These are phyloP conservation scores for Chromis chromis DNA, from an alignment of 2,797 vertebrate species.

Conservation along the genomic window DNA sequence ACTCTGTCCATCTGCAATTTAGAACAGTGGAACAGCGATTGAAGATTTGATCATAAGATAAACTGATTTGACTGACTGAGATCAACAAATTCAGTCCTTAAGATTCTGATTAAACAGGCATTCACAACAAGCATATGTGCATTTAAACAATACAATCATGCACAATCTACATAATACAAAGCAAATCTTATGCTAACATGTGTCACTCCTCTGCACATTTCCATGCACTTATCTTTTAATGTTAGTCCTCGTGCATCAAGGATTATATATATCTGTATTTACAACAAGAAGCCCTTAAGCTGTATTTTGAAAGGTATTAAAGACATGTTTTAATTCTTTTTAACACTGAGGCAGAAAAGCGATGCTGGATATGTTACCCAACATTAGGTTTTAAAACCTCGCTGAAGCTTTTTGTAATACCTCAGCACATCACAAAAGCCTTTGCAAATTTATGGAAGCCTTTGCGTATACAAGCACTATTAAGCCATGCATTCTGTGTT, in stretches of 20 bases:
- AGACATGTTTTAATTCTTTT: slow-evolving; percentile 27
- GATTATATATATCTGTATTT: slow-evolving; percentile 42
- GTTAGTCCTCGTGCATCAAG: slow-evolving; percentile 5
- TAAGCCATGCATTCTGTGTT: slow-evolving; percentile 5
- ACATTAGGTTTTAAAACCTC: slow-evolving; percentile 46
- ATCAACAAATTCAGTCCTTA: not conserved
- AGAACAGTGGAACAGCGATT: not conserved
- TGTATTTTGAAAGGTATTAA: slow-evolving; percentile 39
- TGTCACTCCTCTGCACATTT: slow-evolving; percentile 22
- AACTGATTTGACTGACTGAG: not conserved
- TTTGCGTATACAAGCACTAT: slow-evolving; percentile 1
- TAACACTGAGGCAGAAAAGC: slow-evolving; percentile 8
- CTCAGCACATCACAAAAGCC: slow-evolving; percentile 13
- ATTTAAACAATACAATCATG: not conserved
- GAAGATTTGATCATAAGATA: not conserved
- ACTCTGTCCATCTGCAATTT: not conserved
- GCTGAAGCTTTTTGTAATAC: slow-evolving; percentile 36
- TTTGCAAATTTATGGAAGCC: slow-evolving; percentile 9
- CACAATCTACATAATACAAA: not conserved
- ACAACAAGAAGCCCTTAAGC: slow-evolving; percentile 11
- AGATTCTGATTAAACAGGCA: not conserved
- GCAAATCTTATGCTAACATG: not conserved
- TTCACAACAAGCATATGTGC: not conserved
- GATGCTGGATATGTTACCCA: slow-evolving; percentile 35
- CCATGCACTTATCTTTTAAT: slow-evolving; percentile 8